A percentile compares a stretch with the other conserved stretches of the same genome.
Evolutionary conservation across 2,888 invertebrate genomes (phyloP).

Genomic region (Dryobotodes eremita): DNA sequence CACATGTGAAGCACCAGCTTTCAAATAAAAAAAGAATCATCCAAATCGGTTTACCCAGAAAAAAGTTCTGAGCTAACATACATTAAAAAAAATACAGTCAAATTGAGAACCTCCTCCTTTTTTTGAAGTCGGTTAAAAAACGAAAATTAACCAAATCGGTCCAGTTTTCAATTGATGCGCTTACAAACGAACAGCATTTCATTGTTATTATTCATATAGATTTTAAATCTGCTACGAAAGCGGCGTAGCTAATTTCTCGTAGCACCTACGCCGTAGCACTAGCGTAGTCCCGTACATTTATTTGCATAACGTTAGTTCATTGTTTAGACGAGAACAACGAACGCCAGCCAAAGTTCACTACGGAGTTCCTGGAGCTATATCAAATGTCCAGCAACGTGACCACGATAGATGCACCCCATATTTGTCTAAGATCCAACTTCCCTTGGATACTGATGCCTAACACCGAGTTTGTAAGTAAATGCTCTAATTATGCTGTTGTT

Average conservation of each 20-base stretch:
- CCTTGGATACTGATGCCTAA: conserved; percentile 89
- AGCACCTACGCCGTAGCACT: conserved; percentile 31
- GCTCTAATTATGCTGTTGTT: not conserved
- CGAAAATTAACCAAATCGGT: not conserved
- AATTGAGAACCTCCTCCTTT: too few species aligned
- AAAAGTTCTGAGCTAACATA: too few species aligned
- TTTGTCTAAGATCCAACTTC: conserved; percentile 84
- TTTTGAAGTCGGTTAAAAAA: too few species aligned
- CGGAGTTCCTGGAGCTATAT: conserved; percentile 84
- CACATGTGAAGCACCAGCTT: too few species aligned
- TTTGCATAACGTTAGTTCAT: conserved; percentile 12
- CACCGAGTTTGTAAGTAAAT: conserved; percentile 83
- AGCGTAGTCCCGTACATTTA: not conserved
- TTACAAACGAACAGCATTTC: not conserved
- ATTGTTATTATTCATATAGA: not conserved
- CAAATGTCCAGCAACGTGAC: conserved; percentile 84
- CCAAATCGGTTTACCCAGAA: too few species aligned
- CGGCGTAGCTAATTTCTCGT: conserved; percentile 4
- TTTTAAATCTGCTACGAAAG: not conserved
- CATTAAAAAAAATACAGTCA: too few species aligned
- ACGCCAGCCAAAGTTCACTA: conserved; percentile 84
- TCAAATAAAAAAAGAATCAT: too few species aligned
- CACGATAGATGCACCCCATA: conserved; percentile 82
- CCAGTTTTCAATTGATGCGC: not conserved
- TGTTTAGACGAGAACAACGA: conserved; percentile 82